Conservation (phyloP, 2,113 vertebrate species). For the Melanerpes aurifrons region DNA sequence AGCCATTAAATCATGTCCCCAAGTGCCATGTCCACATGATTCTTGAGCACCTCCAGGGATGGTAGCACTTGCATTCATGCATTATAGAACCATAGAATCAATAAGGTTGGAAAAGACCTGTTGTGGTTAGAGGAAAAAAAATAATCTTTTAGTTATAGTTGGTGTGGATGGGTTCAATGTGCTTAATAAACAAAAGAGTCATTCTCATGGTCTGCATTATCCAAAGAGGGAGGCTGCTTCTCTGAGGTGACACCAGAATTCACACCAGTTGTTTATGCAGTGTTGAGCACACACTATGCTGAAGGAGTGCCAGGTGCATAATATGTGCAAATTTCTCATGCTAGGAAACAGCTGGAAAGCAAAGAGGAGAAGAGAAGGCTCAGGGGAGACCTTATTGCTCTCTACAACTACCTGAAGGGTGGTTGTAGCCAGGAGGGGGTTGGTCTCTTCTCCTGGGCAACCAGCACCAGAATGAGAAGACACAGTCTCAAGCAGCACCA, state of each 20-base stretch:
- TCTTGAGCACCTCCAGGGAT: neutral
- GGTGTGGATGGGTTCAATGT: neutral
- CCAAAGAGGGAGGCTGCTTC: neutral
- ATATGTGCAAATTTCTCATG: neutral
- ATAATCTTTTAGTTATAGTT: neutral
- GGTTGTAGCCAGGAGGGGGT: too few species aligned
- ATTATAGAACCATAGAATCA: too few species aligned
- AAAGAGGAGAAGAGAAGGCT: neutral
- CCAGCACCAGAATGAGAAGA: too few species aligned
- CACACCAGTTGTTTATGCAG: neutral
- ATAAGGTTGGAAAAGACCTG: too few species aligned
- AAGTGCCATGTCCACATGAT: too few species aligned
- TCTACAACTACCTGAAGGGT: too few species aligned
- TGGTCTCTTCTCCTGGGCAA: too few species aligned
- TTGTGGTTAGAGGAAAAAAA: neutral
- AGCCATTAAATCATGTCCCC: too few species aligned
- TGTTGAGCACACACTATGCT: rapidly evolving
- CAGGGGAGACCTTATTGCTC: too few species aligned
- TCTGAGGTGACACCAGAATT: neutral
- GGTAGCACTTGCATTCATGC: neutral
- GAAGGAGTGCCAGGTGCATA: neutral
- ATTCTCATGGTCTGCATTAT: neutral
- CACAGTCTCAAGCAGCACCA: too few species aligned
- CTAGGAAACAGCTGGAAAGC: neutral
- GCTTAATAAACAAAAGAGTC: neutral